Conservation (phyloP, 2,113 vertebrate genomes). For the Polypterus bichir region DNA sequence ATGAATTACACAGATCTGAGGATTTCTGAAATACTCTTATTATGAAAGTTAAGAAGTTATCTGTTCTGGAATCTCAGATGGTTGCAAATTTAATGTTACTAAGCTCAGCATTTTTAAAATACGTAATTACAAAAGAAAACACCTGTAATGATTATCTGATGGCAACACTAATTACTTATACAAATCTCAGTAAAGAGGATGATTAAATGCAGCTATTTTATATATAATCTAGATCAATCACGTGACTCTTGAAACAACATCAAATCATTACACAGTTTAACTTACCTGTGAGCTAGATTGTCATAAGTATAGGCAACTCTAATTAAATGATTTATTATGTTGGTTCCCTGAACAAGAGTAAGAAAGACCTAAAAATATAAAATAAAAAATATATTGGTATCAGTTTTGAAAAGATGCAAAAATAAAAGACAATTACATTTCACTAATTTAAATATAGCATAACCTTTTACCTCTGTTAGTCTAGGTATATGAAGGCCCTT, state of each 20-base stretch:
- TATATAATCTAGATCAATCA: neutral
- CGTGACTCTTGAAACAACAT: neutral
- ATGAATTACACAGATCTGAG: no score
- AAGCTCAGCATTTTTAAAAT: no score
- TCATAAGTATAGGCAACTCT: constrained; percentile 97
- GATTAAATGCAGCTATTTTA: no score
- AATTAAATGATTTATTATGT: constrained; percentile 91
- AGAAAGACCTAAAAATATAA: constrained; percentile 76
- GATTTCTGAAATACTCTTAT: no score
- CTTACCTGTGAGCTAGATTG: constrained; percentile 90
- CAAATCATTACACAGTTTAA: neutral
- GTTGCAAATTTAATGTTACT: no score
- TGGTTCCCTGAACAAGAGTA: constrained; percentile 87
- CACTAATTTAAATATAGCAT: no score
- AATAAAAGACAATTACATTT: constrained; percentile 5
- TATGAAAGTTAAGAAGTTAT: no score
- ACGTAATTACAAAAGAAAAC: no score
- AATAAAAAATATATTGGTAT: constrained; percentile 19
- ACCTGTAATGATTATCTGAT: no score
- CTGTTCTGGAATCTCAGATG: no score
- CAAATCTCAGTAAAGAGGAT: no score
- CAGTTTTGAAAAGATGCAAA: neutral
- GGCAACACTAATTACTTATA: no score
- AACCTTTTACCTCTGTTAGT: constrained; percentile 72
- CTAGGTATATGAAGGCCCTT: constrained; percentile 92